Evolutionary conservation across 2,888 invertebrate genomes (phyloP).

Genomic region (Leucoma salicis): DNA sequence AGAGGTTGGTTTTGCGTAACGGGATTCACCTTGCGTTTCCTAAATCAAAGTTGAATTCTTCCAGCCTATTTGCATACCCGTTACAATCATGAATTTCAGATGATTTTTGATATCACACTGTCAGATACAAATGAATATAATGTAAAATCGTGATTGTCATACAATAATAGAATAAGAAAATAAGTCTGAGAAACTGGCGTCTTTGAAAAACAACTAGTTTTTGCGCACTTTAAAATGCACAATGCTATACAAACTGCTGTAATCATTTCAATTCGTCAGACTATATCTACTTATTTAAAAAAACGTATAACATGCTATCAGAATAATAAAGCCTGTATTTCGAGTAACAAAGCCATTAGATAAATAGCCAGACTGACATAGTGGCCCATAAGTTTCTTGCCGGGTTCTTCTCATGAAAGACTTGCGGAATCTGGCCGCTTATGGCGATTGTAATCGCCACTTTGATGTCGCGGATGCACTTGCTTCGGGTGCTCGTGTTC

Average conservation of each 20-base stretch:
- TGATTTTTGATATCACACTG: slow-evolving; percentile 13
- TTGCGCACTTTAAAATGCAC: slow-evolving; percentile 4
- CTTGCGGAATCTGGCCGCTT: too few species aligned
- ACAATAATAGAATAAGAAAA: slow-evolving; percentile 5
- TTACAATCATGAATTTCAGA: slow-evolving; percentile 35
- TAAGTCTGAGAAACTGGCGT: slow-evolving; percentile 4
- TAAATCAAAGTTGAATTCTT: slow-evolving; percentile 28
- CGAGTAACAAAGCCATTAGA: too few species aligned
- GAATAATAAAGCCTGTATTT: too few species aligned
- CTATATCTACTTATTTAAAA: too few species aligned
- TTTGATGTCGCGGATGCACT: too few species aligned
- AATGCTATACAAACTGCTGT: background rate
- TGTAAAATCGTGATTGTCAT: slow-evolving; percentile 1
- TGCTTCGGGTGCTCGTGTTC: too few species aligned
- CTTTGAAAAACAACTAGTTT: slow-evolving; percentile 3
- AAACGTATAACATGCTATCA: too few species aligned
- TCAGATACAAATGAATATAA: background rate
- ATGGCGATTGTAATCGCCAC: too few species aligned
- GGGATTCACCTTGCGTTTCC: slow-evolving; percentile 28
- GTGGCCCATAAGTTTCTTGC: too few species aligned
- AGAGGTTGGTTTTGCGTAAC: slow-evolving; percentile 12
- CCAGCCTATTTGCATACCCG: slow-evolving; percentile 32
- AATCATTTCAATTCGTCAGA: background rate
- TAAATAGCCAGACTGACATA: too few species aligned
- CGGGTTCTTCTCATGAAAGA: too few species aligned